Evolutionary conservation across 2,113 vertebrate species (phyloP), one percentile per base, ranked within the genome.

Genomic region (Micromys minutus): DNA sequence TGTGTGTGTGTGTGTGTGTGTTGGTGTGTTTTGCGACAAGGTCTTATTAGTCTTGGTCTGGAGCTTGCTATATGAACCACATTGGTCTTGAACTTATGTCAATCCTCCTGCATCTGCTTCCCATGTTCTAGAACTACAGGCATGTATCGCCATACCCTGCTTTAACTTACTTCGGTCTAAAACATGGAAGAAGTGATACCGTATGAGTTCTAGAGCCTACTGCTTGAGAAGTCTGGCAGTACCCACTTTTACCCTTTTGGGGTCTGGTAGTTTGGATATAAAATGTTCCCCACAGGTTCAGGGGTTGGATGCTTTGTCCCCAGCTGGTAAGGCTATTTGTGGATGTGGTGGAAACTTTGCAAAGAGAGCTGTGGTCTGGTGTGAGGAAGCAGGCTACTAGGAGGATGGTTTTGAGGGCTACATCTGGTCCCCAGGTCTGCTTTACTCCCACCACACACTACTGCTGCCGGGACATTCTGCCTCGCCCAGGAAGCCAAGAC

Each of bases 191-290:
- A 90, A 94, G 17, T 65, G 31, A 89, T 65, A 21, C 1, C 45
- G 12, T 63, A 22, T 83, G 81, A 50, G 13, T 85, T 90, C 67
- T 22, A 89, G 76, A 89, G 71, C 17, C 26, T 47, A 90, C 22
- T 19, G n/a, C n/a, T 86, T 57, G 50, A 92, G 76, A 96, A 52
- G 91, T 57, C 72, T 93, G 76, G 72, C 17, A 57, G 34, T 84
- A 85, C 67, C 67, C 52, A 72, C 8, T 39, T 79, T 91, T 72
- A 85, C 34, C 24, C 13, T 95, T 10, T 77, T 89, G 79, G 45
- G 59, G 26, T 45, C 39, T 75, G 24, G 9, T 45, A 55, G 71
- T 22, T 61, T 36, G n/a, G 57, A 74, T 34, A 59, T 42, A 52
- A 42, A 88, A 34, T 17, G 26, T 17, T 13, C 17, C 16, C 26